A percentile compares a stretch with the other conserved stretches of the same genome.
These are phyloP conservation scores for Chrysolina haemoptera DNA, from an alignment of 2,888 invertebrate species.

Conservation along the genomic window DNA sequence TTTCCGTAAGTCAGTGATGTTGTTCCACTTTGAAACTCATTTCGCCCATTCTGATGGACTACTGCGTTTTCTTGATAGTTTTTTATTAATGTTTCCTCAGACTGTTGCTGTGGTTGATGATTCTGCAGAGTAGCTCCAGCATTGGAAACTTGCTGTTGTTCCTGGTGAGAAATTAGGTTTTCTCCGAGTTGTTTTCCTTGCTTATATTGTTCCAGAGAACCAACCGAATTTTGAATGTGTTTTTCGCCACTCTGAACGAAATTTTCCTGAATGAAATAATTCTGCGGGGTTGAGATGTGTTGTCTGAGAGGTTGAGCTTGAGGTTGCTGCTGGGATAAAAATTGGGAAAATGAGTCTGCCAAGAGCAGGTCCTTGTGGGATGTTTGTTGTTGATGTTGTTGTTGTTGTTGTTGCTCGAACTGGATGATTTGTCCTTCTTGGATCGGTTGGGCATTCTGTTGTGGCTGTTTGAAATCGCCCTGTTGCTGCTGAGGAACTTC, in stretches of 20 bases:
- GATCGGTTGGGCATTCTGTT: slow-evolving; percentile 1
- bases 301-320: slow-evolving; percentile 24
- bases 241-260: neutral
- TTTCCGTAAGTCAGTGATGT: too few relatives aligned
- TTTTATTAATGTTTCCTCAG: neutral
- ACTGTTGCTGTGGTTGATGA: slow-evolving; percentile 25
- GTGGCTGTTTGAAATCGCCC: neutral
- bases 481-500: neutral
- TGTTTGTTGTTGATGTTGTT: too few relatives aligned
- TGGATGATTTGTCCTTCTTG: neutral
- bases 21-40: too few relatives aligned
- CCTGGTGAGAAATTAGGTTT: slow-evolving; percentile 30
- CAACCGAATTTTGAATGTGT: neutral
- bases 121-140: neutral
- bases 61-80: too few relatives aligned
- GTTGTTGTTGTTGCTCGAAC: too few relatives aligned
- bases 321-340: slow-evolving; percentile 2
- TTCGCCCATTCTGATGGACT: too few relatives aligned
- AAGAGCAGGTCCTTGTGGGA: neutral
- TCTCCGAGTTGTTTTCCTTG: slow-evolving; percentile 24
- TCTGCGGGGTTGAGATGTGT: neutral
- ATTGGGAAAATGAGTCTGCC: slow-evolving; percentile 18
- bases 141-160: neutral
- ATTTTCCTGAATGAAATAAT: neutral
- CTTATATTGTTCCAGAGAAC: neutral